Conservation (phyloP, 1,140 invertebrate species). For the Anastatus disparis region DNA sequence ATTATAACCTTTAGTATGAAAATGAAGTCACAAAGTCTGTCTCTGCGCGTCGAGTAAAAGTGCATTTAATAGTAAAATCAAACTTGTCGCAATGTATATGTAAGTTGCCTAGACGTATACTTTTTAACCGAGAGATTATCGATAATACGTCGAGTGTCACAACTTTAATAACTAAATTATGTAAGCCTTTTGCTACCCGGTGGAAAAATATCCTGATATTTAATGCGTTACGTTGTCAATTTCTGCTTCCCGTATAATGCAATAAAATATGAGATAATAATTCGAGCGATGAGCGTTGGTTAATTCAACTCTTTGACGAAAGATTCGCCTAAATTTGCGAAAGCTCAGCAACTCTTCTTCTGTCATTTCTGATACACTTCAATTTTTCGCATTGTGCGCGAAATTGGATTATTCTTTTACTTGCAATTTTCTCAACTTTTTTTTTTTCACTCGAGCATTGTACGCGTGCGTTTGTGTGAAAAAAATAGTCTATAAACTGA, state of each 20-base stretch:
- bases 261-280: not conserved
- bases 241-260: conserved; percentile 5
- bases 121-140: not conserved
- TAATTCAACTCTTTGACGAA: not conserved
- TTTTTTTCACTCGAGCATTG: too few species aligned
- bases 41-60: too few species aligned
- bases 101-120: too few species aligned
- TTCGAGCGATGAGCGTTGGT: not conserved
- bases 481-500: too few species aligned
- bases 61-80: too few species aligned
- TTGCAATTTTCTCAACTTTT: too few species aligned
- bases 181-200: not conserved
- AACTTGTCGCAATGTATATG: not conserved
- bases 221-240: conserved; percentile 4
- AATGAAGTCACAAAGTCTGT: too few species aligned
- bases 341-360: too few species aligned
- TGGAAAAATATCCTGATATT: not conserved
- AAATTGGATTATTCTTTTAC: not conserved
- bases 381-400: too few species aligned
- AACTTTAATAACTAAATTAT: conserved; percentile 8
- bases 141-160: not conserved
- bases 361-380: too few species aligned
- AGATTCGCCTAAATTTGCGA: not conserved
- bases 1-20: too few species aligned
- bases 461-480: too few species aligned